These are phyloP conservation scores for Amazona guildingii DNA, from an alignment of 2,113 vertebrate species.

Conservation along the genomic window DNA sequence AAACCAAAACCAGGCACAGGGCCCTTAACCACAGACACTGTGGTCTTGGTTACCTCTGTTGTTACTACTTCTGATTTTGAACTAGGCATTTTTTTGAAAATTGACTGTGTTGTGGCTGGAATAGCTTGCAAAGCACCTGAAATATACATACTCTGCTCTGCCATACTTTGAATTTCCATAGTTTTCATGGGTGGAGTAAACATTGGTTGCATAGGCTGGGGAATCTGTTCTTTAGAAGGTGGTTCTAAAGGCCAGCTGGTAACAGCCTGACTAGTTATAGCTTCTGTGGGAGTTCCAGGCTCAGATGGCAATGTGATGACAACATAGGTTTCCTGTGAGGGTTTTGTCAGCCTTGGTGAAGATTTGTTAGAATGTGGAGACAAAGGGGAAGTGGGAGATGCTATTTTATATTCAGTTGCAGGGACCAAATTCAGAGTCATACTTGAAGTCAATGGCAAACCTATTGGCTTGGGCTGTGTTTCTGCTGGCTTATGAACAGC, in stretches of 20 bases:
- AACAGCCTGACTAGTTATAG: constrained; percentile 82
- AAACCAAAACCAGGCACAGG: constrained; percentile 72
- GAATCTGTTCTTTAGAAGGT: constrained; percentile 75
- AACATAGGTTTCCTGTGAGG: constrained; percentile 90
- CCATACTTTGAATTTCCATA: constrained; percentile 79
- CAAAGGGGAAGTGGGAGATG: constrained; percentile 91
- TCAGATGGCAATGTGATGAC: constrained; percentile 97
- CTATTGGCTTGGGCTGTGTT: constrained; percentile 79
- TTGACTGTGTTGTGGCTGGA: constrained; percentile 75
- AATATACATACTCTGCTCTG: constrained; percentile 77
- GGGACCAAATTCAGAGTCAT: constrained; percentile 88
- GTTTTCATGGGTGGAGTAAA: constrained; percentile 81
- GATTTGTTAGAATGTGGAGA: constrained; percentile 87
- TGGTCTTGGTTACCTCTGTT: constrained; percentile 80
- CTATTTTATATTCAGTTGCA: constrained; percentile 83
- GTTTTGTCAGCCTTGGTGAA: constrained; percentile 85
- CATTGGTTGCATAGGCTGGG: constrained; percentile 71
- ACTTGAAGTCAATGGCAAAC: constrained; percentile 79
- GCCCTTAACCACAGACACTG: constrained; percentile 78
- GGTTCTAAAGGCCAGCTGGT: constrained; percentile 79
- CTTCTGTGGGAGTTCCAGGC: constrained; percentile 90
- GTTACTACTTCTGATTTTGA: constrained; percentile 80
- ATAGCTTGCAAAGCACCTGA: constrained; percentile 79
- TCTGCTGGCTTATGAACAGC: constrained; percentile 79
- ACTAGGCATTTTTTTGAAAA: constrained; percentile 70